These are phyloP conservation scores for Varanus komodoensis DNA, from an alignment of 2,113 vertebrate genomes.

Conservation along the genomic window DNA sequence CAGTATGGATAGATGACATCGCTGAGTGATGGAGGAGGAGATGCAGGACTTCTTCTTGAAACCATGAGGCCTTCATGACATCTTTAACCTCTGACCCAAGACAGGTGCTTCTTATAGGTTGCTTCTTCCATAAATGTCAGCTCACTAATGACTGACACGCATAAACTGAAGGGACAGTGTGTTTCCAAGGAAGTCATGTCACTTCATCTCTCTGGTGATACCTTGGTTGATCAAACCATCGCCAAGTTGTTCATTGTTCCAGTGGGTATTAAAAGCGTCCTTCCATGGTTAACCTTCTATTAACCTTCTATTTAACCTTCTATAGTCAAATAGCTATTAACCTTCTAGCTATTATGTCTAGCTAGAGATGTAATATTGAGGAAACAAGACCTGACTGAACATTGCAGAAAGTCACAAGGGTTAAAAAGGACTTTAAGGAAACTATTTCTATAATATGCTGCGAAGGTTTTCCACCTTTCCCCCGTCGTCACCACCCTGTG, in stretches of 20 bases:
- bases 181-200: slow-evolving; percentile 20
- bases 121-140: background rate
- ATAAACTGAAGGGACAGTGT: background rate
- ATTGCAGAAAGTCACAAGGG: background rate
- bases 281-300: slow-evolving; percentile 43
- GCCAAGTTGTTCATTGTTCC: background rate
- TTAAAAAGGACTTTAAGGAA: slow-evolving; percentile 45
- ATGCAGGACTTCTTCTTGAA: background rate
- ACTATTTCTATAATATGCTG: slow-evolving; percentile 19
- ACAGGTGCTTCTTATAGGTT: background rate
- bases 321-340: slow-evolving; percentile 34
- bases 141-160: background rate
- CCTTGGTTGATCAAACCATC: slow-evolving; percentile 22
- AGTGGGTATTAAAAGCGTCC: background rate
- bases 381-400: slow-evolving; percentile 1
- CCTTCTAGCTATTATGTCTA: slow-evolving; percentile 10
- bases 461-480: slow-evolving; percentile 7
- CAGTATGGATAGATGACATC: background rate
- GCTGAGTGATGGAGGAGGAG: background rate
- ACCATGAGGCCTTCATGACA: no score
- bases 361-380: slow-evolving; percentile 4
- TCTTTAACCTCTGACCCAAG: no score
- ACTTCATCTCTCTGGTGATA: slow-evolving; percentile 19
- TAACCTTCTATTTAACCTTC: slow-evolving; percentile 23
- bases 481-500: no score